Evolutionary conservation across 1,140 invertebrate species (phyloP).

Genomic region (Drosophila ananassae): DNA sequence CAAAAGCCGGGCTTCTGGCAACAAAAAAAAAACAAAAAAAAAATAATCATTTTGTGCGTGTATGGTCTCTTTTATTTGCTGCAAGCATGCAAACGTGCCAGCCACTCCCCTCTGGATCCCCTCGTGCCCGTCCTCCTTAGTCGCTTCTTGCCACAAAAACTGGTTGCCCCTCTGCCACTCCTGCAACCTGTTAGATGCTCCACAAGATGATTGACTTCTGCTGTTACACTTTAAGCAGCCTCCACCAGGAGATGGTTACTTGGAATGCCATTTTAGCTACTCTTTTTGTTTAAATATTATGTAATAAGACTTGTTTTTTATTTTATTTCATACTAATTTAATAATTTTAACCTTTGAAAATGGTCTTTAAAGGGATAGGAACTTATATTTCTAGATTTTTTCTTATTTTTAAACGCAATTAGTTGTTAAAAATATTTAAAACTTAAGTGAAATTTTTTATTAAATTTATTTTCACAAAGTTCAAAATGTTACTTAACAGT

Average conservation of each 20-base stretch:
- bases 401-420: too few relatives aligned
- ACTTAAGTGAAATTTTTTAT: too few relatives aligned
- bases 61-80: constrained; percentile 73
- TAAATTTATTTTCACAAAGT: too few relatives aligned
- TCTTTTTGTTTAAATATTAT: background rate
- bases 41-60: constrained; percentile 71
- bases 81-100: constrained; percentile 68
- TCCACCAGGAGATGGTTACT: constrained; percentile 18
- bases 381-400: too few relatives aligned
- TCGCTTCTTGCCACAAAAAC: constrained; percentile 1
- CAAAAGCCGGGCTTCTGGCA: constrained; percentile 36
- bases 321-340: background rate
- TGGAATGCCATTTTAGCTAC: background rate
- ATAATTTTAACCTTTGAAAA: too few relatives aligned
- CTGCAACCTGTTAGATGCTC: constrained; percentile 48
- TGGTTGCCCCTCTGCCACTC: constrained; percentile 11
- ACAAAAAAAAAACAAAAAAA: too few relatives aligned
- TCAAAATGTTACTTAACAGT: too few relatives aligned
- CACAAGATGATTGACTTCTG: constrained; percentile 70
- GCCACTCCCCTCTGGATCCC: constrained; percentile 6
- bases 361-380: too few relatives aligned
- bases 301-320: background rate
- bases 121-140: too few relatives aligned
- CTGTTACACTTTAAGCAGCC: constrained; percentile 69
- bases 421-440: too few relatives aligned